Base-by-base conservation (phyloP, 2,113 vertebrate species). In the Paradisaea rubra region DNA sequence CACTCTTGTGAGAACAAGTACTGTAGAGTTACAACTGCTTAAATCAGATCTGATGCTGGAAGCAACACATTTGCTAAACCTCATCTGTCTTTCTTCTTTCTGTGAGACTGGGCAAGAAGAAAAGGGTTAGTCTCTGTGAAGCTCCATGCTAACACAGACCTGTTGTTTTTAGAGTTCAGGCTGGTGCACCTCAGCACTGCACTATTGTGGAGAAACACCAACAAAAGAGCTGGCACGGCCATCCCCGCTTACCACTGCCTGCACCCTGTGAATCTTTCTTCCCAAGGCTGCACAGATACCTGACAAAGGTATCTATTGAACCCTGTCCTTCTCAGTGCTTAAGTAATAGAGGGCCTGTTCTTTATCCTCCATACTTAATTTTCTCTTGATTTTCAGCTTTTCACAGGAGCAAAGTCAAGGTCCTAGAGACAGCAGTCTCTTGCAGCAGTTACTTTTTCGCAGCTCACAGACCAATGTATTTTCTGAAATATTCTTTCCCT, bases 221-320 rank as follows among this genome's bases (percentile, higher is more conserved):
- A 9, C 6, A 8, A 23, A 61, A 24, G 16, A 33, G 2, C 18
- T 49, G 68, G 8, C 22, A 79, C 0, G 0, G 17, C 4, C 44
- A 60, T 28, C 20, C 13, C 10, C 0, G 0, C 17, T 10, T 7
- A 19, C 21, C 50, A 15, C 37, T 19, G 45, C 10, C 27, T 33
- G 33, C 41, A 14, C 21, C 4, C 1, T 19, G 5, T 13, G n/a
- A 39, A 27, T 28, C 42, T 66, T 25, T 47, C 17, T 92, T 65
- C 69, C 60, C 24, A 64, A n/a, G 15, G 37, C 15, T 61, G 52
- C 25, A 41, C 16, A n/a, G 57, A 68, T 45, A 53, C 20, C 15
- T 79, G 44, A 54, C 28, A 63, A 63, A 88, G 45, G 54, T 5
- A 16, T 6, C 19, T 49, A 25, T 8, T 54, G 35, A 80, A 45